These are phyloP conservation scores for Lamprotornis superbus DNA, from an alignment of 2,113 vertebrate genomes.

Conservation along the genomic window DNA sequence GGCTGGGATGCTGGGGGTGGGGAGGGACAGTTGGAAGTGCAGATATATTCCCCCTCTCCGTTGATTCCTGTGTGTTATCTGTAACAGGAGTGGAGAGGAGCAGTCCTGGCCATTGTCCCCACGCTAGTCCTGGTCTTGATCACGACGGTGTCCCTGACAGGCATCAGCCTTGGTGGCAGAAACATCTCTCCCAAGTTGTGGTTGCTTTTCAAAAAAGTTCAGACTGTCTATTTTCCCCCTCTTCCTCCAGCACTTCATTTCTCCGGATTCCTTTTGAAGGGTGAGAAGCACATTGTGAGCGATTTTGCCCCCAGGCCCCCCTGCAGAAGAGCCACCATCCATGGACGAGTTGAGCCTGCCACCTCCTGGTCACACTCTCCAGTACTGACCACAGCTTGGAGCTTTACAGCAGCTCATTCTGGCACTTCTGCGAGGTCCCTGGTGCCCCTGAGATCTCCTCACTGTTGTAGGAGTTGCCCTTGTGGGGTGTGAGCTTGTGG, in stretches of 20 bases:
- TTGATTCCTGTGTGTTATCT: background rate
- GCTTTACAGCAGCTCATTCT: background rate
- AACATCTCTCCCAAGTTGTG: background rate
- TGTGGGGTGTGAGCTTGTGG: accelerated
- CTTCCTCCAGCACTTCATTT: background rate
- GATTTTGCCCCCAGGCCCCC: background rate
- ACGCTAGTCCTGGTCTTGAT: accelerated
- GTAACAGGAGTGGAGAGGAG: background rate
- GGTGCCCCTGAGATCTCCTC: background rate
- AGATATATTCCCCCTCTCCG: background rate
- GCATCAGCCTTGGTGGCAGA: background rate
- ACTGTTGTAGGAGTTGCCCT: background rate
- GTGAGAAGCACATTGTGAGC: background rate
- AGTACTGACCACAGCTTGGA: background rate
- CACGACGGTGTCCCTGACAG: accelerated
- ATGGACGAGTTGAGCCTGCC: constrained; percentile 43
- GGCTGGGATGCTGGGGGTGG: background rate
- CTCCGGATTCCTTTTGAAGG: background rate
- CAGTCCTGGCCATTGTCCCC: background rate
- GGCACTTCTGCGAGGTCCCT: background rate
- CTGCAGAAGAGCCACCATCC: background rate
- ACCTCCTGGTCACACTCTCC: constrained; percentile 36
- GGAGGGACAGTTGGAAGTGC: background rate
- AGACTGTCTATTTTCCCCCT: accelerated
- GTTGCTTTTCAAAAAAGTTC: background rate